Percentiles rank a stretch among this genome's conserved stretches.
Evolutionary conservation across 2,113 vertebrate genomes (phyloP).

Genomic region (Heterocephalus glaber): DNA sequence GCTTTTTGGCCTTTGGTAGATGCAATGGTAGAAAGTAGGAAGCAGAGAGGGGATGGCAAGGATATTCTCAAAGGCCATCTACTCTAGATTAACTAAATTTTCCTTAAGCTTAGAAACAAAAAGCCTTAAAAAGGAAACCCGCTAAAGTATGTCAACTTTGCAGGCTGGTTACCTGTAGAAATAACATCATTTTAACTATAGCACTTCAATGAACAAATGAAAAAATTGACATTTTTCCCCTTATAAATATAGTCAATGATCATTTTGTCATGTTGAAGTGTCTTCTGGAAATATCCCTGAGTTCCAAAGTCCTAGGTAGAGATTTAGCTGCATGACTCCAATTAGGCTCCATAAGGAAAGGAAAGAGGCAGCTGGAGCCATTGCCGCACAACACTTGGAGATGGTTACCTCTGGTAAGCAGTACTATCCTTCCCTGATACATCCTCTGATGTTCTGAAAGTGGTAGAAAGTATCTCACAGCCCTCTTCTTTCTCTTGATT

Average conservation of each 20-base stretch:
- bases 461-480: background rate
- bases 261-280: background rate
- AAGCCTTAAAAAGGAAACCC: background rate
- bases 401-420: background rate
- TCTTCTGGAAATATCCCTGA: background rate
- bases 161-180: background rate
- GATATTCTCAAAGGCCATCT: background rate
- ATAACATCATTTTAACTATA: background rate
- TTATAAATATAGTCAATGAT: background rate
- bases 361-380: background rate
- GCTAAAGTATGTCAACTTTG: background rate
- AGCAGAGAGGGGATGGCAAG: background rate
- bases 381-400: background rate
- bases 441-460: background rate
- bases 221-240: background rate
- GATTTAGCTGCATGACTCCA: background rate
- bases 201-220: background rate
- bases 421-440: background rate
- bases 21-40: background rate
- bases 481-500: background rate
- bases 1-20: too few species aligned
- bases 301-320: background rate
- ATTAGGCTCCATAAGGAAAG: background rate
- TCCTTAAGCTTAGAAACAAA: slow-evolving; percentile 17
- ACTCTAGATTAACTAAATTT: background rate